Base-by-base conservation (phyloP, 1,140 invertebrate genomes). In the Aphelinus atriplicis region DNA sequence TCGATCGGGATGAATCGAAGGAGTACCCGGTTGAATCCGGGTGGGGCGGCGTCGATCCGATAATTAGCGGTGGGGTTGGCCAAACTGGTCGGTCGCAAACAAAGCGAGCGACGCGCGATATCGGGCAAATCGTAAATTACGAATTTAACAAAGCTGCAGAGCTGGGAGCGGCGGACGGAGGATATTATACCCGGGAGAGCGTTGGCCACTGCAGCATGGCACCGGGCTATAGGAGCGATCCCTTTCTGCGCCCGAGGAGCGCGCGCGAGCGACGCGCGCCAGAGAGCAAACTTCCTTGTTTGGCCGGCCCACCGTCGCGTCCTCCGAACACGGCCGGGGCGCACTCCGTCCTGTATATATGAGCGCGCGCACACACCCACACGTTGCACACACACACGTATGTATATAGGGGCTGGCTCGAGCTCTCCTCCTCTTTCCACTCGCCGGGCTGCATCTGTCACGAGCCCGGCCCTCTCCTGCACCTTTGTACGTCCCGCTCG, bases 161-260 rank as follows among this genome's bases (percentile, higher is more conserved):
- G 46, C 45, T 5, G 9, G 42, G 57, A 53, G 5, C 10, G 46
- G n/a, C 46, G 50, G 48, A 46, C 46, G n/a, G 47, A 9, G 72
- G 65, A 68, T 70, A 75, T 70, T 70, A 70, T 75, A 70, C 73
- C 61, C 73, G 4, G 2, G 73, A 75, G 73, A 75, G 65, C 45
- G 10, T 26, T 58, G 58, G n/a, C 1, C 7, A 43, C 7, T 48
- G 46, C 61, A 47, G 48, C 1, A 55, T 0, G 3, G 1, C 45
- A 48, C 10, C 7, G 1, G 26, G 9, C 46, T 10, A 26, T 63
- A 60, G 58, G 53, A 43, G 46, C 50, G 45, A 69, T 63, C 58
- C 72, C 58, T 74, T 69, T 68, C 58, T 26, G 26, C 26, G 72
- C 61, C 58, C 56, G 50, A 51, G 47, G 7, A 48, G 7, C 57